phyloP scores from a whole-genome alignment of 1,140 invertebrate species.

The Tetramorium parvispinum region DNA sequence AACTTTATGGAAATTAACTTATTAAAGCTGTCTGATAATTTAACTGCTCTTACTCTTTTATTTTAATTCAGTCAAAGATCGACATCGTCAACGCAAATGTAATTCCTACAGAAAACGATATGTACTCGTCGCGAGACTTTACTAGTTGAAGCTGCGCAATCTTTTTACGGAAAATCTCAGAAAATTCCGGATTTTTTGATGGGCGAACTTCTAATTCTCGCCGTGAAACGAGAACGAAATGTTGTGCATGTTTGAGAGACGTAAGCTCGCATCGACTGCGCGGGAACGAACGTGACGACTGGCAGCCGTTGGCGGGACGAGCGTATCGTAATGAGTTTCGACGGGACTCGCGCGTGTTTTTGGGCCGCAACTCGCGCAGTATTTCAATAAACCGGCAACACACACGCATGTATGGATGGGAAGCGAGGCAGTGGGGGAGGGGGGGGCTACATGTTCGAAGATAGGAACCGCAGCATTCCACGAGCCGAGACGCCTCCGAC shows the following conservation, averaged over 20 bases:
- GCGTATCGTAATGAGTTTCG: constrained; percentile 32
- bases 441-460: constrained; percentile 2
- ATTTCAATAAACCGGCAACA: constrained; percentile 36
- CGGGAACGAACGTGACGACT: neutral
- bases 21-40: neutral
- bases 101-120: neutral
- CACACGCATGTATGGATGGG: neutral
- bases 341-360: constrained; percentile 36
- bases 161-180: constrained; percentile 1
- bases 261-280: neutral
- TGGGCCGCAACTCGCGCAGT: constrained; percentile 8
- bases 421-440: too few species aligned
- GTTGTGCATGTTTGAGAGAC: neutral
- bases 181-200: neutral
- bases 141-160: neutral
- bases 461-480: constrained; percentile 45
- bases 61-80: neutral
- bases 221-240: neutral
- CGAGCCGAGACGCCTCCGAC: neutral
- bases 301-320: neutral
- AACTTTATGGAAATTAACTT: neutral
- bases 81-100: neutral
- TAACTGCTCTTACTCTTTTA: neutral
- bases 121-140: neutral
- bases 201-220: neutral